Percentiles rank a stretch among this genome's conserved stretches.
Evolutionary conservation across 2,797 vertebrate genomes (phyloP).

Genomic region (Enteromius paludinosus): DNA sequence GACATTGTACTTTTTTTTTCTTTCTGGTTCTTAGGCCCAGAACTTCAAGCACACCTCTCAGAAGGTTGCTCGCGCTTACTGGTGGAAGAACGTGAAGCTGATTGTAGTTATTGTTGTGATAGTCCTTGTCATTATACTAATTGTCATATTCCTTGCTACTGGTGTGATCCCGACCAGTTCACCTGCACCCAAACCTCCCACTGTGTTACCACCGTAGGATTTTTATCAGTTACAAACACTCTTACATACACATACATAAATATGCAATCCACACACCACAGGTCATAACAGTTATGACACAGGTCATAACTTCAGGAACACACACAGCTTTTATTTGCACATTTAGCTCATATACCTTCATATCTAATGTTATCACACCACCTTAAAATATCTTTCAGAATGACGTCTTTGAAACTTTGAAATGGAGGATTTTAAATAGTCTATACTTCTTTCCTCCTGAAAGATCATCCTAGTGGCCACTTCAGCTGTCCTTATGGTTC

Average conservation of each 20-base stretch:
- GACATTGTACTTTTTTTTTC: neutral
- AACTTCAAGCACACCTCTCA: constrained; percentile 91
- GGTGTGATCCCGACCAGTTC: constrained; percentile 79
- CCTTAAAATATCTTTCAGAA: constrained; percentile 1
- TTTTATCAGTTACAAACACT: neutral
- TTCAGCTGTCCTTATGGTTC: constrained; percentile 22
- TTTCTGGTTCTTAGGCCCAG: constrained; percentile 81
- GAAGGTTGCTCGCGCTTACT: constrained; percentile 89
- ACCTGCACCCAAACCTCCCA: neutral
- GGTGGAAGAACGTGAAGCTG: constrained; percentile 95
- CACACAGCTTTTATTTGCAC: constrained; percentile 42
- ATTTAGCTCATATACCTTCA: constrained; percentile 13
- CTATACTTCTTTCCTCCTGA: neutral
- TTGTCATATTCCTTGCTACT: constrained; percentile 88
- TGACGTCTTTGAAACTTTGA: constrained; percentile 13
- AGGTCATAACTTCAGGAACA: constrained; percentile 11
- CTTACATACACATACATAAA: constrained; percentile 32
- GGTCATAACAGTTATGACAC: too few species aligned
- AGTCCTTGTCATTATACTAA: constrained; percentile 82
- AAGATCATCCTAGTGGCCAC: neutral
- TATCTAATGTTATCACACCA: neutral
- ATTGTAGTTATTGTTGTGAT: constrained; percentile 83
- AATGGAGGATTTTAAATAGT: constrained; percentile 8
- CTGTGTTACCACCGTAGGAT: constrained; percentile 8
- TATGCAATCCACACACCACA: constrained; percentile 8